phyloP scores from a whole-genome alignment of 2,113 vertebrate genomes.

The Spermophilus dauricus region DNA sequence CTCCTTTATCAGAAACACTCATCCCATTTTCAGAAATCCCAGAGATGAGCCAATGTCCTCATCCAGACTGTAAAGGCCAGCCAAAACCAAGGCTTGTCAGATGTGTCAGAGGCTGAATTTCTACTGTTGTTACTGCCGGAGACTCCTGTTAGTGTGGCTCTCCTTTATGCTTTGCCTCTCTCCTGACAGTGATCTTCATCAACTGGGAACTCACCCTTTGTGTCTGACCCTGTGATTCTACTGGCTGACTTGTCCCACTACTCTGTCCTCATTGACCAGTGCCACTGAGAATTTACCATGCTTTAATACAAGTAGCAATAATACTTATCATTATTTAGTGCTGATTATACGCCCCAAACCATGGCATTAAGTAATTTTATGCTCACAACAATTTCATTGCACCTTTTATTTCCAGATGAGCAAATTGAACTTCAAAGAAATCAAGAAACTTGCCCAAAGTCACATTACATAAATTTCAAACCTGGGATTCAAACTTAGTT shows the following conservation, averaged over 20 bases:
- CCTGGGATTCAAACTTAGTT: neutral
- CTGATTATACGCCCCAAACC: neutral
- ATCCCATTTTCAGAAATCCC: constrained; percentile 2
- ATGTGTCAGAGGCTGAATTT: neutral
- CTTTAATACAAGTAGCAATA: neutral
- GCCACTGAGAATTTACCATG: neutral
- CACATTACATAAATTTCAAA: neutral
- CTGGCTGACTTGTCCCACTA: neutral
- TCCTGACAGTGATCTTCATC: neutral
- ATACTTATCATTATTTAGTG: neutral
- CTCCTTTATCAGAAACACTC: neutral
- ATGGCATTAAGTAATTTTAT: neutral
- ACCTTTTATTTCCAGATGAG: constrained; percentile 23
- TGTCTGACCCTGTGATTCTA: neutral
- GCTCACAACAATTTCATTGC: neutral
- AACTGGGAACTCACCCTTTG: neutral
- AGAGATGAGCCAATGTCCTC: neutral
- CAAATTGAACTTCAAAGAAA: constrained; percentile 34
- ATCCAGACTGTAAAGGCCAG: neutral
- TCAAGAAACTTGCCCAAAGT: neutral
- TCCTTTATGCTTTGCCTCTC: neutral
- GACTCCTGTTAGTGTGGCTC: neutral
- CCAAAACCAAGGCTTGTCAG: neutral
- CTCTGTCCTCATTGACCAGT: too few species aligned
- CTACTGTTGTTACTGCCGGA: neutral